Conservation (phyloP, 2,797 vertebrate species). For the Garrulus glandarius region DNA sequence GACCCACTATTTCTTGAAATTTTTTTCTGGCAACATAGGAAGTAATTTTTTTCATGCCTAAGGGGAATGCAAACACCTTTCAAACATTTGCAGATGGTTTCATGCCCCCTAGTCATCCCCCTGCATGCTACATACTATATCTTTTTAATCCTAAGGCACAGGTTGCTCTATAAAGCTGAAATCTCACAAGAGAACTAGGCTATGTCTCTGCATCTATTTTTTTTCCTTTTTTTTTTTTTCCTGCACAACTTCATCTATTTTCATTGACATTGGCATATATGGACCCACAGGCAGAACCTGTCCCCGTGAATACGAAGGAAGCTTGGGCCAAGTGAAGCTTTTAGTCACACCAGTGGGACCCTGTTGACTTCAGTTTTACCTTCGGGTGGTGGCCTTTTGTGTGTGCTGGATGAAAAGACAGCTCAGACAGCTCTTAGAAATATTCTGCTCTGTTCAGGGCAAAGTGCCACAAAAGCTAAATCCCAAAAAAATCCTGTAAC, state of each 20-base stretch:
- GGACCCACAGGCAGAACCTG: neutral
- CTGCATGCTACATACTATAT: neutral
- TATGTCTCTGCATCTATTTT: neutral
- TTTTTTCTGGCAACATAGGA: neutral
- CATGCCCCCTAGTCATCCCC: constrained; percentile 20
- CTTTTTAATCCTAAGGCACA: constrained; percentile 21
- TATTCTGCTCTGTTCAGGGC: constrained; percentile 28
- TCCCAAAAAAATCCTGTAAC: neutral
- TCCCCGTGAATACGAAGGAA: neutral
- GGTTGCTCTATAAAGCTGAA: constrained; percentile 10
- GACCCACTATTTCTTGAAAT: constrained; percentile 3
- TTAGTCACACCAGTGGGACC: neutral
- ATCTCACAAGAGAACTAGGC: neutral
- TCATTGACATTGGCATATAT: neutral
- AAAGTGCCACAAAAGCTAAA: constrained; percentile 29
- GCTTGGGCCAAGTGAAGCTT: constrained; percentile 2
- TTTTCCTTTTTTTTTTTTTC: rapidly evolving
- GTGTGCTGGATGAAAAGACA: constrained; percentile 22
- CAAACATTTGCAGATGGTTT: constrained; percentile 41
- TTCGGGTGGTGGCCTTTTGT: constrained; percentile 27
- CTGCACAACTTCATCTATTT: neutral
- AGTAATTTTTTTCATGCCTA: neutral
- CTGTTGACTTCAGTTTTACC: constrained; percentile 13
- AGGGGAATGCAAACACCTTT: neutral
- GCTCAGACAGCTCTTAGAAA: constrained; percentile 17